These are phyloP conservation scores for Scolopax mira DNA, from an alignment of 2,113 vertebrate species.

Conservation along the genomic window DNA sequence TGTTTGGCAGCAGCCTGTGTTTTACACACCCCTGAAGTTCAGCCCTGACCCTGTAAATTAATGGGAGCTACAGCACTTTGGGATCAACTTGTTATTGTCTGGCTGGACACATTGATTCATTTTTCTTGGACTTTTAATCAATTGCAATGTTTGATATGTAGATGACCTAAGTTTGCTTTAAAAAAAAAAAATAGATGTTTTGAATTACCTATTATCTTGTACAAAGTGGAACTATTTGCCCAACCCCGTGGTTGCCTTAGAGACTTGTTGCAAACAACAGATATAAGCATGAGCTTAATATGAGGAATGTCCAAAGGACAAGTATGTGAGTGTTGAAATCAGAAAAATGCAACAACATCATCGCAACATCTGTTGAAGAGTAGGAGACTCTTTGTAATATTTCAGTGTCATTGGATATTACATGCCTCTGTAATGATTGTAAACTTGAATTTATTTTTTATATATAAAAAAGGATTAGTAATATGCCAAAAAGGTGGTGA, in stretches of 20 bases:
- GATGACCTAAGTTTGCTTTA: neutral
- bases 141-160: neutral
- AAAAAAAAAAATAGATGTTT: neutral
- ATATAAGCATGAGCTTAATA: neutral
- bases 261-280: conserved; percentile 32
- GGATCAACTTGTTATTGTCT: neutral
- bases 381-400: neutral
- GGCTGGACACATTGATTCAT: neutral
- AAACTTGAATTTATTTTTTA: neutral
- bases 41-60: neutral
- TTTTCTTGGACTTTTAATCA: conserved; percentile 26
- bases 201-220: conserved; percentile 44
- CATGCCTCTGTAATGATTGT: neutral
- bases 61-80: neutral
- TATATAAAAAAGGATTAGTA: neutral
- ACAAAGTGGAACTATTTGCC: conserved; percentile 37
- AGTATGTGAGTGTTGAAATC: conserved; percentile 4
- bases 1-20: neutral
- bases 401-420: neutral
- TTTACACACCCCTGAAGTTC: neutral
- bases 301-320: conserved; percentile 6
- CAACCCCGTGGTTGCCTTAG: neutral
- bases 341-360: neutral
- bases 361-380: conserved; percentile 7
- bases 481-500: neutral